Evolutionary conservation across 2,113 vertebrate genomes (phyloP).

Genomic region (Passer montanus): DNA sequence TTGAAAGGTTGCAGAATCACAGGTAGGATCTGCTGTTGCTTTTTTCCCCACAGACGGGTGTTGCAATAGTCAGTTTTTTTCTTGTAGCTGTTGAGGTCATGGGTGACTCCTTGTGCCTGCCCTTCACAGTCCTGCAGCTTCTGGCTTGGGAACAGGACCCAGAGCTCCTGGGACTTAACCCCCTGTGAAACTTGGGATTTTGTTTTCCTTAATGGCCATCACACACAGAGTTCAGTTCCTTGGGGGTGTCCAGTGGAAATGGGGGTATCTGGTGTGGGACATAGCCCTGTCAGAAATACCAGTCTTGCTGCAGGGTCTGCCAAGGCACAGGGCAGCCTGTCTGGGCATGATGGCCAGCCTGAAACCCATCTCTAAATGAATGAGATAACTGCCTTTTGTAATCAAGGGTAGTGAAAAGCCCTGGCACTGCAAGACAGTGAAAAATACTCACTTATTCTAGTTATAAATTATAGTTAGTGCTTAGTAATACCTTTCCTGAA

Average conservation of each 20-base stretch:
- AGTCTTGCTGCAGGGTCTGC: neutral
- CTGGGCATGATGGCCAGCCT: neutral
- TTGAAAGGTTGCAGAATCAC: neutral
- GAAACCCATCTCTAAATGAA: neutral
- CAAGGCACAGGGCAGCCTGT: neutral
- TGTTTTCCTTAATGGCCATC: neutral
- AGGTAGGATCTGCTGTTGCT: neutral
- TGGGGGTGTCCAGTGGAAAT: neutral
- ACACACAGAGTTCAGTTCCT: accelerated
- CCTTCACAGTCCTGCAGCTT: neutral
- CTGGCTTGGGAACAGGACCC: accelerated
- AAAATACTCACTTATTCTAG: neutral
- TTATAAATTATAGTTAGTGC: neutral
- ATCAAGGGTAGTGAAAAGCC: neutral
- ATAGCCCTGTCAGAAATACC: neutral
- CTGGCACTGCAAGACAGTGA: neutral
- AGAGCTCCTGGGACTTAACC: neutral
- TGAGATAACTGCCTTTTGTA: neutral
- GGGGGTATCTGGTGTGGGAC: neutral
- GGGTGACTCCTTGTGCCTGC: neutral
- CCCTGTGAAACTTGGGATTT: neutral
- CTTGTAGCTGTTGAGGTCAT: neutral
- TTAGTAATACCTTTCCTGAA: neutral
- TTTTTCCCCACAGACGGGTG: neutral
- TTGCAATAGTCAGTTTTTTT: neutral